Base-by-base conservation (phyloP, 2,888 invertebrate genomes). In the Microctonus brassicae region DNA sequence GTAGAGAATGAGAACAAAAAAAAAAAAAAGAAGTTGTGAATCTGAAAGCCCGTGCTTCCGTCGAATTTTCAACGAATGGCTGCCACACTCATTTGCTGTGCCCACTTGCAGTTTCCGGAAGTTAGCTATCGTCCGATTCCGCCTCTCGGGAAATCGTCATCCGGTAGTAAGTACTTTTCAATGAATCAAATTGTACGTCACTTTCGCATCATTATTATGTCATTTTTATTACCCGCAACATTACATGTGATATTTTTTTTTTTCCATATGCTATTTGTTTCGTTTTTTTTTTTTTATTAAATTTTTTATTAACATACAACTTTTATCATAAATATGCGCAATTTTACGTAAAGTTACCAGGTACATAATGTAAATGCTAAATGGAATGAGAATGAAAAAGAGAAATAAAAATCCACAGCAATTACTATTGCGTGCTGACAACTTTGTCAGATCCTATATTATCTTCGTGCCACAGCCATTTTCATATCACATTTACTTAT, bases 361-460 rank as follows among this genome's bases (percentile, higher is more conserved):
- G 3, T 47, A 17, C 17, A 1, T 20, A 10, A 17, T 58, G 33
- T 26, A 17, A n/a, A 22, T 13, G 17, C 2, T 33, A 17, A n/a
- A 13, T 26, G 57, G 11, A 36, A 3, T 6, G n/a, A 22, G 42
- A 62, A 34, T 20, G 13, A n/a, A 63, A 63, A n/a, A 47, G 9
- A 24, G 10, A 61, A 39, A n/a, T 26, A 63, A 47, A 63, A 24
- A 53, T 53, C 20, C 11, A 11, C 26, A 53, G 26, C 29, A 66
- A 55, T 66, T 57, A 55, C 10, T 22, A 55, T 66, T 57, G 65
- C 65, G 53, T 66, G 65, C 24, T 66, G 65, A 66, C 65, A 66
- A 66, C 36, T 55, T 55, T 53, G 55, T 55, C 65, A 39, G 20
- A 66, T 53, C 36, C 20, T 34, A 26, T 17, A 65, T n/a, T 47